Evolutionary conservation across 2,888 invertebrate genomes (phyloP), one percentile per base, ranked within the genome.

Genomic region (Pseudococcus jackbeardsleyi): DNA sequence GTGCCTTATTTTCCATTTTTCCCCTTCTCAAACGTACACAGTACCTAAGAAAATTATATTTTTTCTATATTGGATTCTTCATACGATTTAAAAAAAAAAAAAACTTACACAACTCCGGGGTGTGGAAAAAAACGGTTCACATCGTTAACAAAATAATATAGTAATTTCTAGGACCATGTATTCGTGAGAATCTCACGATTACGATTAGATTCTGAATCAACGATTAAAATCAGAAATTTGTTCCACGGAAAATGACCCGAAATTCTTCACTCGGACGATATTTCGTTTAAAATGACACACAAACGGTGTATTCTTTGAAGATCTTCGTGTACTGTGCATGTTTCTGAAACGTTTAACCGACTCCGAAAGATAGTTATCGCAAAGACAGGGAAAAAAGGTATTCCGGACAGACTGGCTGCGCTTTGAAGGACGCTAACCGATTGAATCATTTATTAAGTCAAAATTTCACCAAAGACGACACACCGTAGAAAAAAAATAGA

Each of bases 401-500:
- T 33, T 72, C 33, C 64, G 64, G 72, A 2, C 26, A 72, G 33
- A 26, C 33, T 72, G 33, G 72, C 72, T 72, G 17, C 64, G 64
- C 22, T 64, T 22, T 64, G 22, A 64, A 64, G 72, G 26, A 72
- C 33, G 17, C 33, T 72, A 12, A 17, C 15, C 26, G 26, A 72
- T 72, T 33, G 72, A 72, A 72, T 72, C 72, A 33, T 72, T 72
- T 72, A 33, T 72, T 33, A 72, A 72, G 26, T 72, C 26, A 33
- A 72, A 72, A 72, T 72, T 72, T 72, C 72, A 68, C 68, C 5
- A 72, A 72, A 72, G 12, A 72, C 33, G 72, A 33, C 72, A 7
- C 17, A 15, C 72, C 26, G 64, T 64, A 1, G 64, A 64, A 22
- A 64, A 64, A 64, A 64, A 33, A 0, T 15, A 68, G 11, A 68